phyloP scores from a whole-genome alignment of 2,797 vertebrate genomes.

The Chelon labrosus region DNA sequence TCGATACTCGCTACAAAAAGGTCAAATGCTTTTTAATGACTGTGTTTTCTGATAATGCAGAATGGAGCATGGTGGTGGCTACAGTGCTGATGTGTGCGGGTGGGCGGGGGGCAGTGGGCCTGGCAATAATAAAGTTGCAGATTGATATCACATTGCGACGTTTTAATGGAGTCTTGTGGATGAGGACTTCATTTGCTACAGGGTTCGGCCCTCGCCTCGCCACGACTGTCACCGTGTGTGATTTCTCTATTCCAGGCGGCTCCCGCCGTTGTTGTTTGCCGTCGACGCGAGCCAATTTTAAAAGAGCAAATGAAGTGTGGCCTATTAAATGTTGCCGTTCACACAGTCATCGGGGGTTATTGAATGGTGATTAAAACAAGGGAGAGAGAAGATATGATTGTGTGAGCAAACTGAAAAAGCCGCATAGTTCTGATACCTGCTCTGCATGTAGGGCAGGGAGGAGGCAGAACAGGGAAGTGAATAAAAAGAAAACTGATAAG shows the following conservation, averaged over 20 bases:
- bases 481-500: conserved; percentile 64
- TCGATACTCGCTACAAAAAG: conserved; percentile 85
- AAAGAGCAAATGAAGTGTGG: conserved; percentile 84
- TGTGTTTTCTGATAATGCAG: conserved; percentile 87
- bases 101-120: conserved; percentile 2
- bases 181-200: conserved; percentile 84
- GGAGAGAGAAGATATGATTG: conserved; percentile 66
- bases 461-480: conserved; percentile 30
- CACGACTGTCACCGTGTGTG: conserved; percentile 75
- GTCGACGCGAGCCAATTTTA: conserved; percentile 78
- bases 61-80: conserved; percentile 65
- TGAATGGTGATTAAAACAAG: conserved; percentile 80
- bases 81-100: conserved; percentile 23
- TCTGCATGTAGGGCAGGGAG: conserved; percentile 31
- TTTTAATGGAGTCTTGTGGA: conserved; percentile 82
- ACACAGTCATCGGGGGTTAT: conserved; percentile 67
- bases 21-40: conserved; percentile 90
- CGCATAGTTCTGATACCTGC: conserved; percentile 49
- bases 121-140: conserved; percentile 86
- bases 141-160: conserved; percentile 83
- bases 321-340: conserved; percentile 78
- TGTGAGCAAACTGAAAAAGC: conserved; percentile 59
- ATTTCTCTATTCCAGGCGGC: conserved; percentile 80
- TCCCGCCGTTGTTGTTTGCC: conserved; percentile 73
- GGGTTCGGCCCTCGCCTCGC: conserved; percentile 53